Conservation (phyloP, 2,113 vertebrate genomes). For the Tragelaphus strepsiceros region DNA sequence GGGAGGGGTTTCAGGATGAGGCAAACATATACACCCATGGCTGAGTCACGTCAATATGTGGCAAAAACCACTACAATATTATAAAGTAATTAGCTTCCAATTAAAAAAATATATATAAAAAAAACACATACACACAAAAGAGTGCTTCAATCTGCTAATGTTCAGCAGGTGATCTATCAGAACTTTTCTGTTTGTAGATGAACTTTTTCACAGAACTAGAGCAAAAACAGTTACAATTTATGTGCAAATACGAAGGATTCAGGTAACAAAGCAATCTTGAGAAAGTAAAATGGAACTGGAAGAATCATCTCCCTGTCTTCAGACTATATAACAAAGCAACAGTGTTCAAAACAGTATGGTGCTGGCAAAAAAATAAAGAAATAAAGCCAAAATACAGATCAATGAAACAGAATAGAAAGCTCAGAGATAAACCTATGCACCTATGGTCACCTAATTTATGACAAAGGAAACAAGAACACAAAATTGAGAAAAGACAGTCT, state of each 20-base stretch:
- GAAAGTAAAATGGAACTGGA: not conserved
- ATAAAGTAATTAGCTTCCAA: too few species aligned
- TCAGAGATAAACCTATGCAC: not conserved
- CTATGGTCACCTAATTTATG: not conserved
- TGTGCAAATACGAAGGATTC: not conserved
- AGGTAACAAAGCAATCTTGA: not conserved
- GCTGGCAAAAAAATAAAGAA: not conserved
- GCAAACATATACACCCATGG: not conserved
- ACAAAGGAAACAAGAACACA: not conserved
- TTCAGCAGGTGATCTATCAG: not conserved
- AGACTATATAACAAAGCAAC: not conserved
- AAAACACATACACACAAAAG: not conserved
- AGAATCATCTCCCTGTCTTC: not conserved
- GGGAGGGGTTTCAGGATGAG: not conserved
- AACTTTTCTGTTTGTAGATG: not conserved
- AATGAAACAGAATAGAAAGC: not conserved
- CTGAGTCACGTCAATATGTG: not conserved
- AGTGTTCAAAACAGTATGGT: not conserved
- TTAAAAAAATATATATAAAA: too few species aligned
- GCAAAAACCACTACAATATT: not conserved
- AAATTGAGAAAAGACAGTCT: not conserved
- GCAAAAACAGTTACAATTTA: not conserved
- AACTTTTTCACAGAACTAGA: not conserved
- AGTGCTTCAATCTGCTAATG: not conserved
- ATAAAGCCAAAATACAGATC: not conserved